A percentile compares a stretch with the other conserved stretches of the same genome.
phyloP scores from a whole-genome alignment of 92 coral and sea anemone species.

The Zoanthus solanderi region DNA sequence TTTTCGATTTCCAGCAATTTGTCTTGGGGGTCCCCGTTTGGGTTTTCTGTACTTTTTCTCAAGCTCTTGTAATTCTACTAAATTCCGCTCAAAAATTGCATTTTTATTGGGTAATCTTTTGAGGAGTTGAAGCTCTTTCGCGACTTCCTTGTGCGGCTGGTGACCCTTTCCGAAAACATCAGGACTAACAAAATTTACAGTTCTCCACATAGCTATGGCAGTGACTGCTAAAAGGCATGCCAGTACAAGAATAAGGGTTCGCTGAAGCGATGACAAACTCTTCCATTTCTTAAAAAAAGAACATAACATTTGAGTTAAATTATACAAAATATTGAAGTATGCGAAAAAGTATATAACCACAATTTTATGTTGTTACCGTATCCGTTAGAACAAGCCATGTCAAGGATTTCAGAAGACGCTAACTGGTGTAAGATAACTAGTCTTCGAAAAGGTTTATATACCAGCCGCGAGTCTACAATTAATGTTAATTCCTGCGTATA shows the following conservation, averaged over 20 bases:
- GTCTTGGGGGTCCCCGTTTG: constrained; percentile 80
- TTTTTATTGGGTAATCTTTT: constrained; percentile 66
- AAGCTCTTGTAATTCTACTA: constrained; percentile 70
- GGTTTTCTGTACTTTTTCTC: constrained; percentile 54
- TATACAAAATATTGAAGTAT: no score
- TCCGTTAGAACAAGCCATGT: no score
- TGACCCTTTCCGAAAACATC: constrained; percentile 59
- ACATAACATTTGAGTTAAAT: background rate
- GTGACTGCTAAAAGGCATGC: constrained; percentile 59
- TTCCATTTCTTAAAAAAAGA: constrained; percentile 86
- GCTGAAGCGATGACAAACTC: constrained; percentile 91
- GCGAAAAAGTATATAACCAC: no score
- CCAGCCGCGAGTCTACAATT: no score
- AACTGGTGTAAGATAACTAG: no score
- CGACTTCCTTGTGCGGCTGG: constrained; percentile 63
- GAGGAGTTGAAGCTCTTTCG: constrained; percentile 56
- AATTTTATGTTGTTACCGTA: no score
- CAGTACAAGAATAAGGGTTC: constrained; percentile 66
- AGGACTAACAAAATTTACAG: constrained; percentile 29
- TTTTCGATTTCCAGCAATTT: constrained; percentile 48
- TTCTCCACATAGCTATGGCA: constrained; percentile 37
- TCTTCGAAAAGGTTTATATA: no score
- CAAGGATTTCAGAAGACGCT: no score
- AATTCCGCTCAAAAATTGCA: constrained; percentile 60
- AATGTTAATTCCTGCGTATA: no score